Evolutionary conservation across 2,797 vertebrate species (phyloP).

Genomic region (Corythornis leucogaster): DNA sequence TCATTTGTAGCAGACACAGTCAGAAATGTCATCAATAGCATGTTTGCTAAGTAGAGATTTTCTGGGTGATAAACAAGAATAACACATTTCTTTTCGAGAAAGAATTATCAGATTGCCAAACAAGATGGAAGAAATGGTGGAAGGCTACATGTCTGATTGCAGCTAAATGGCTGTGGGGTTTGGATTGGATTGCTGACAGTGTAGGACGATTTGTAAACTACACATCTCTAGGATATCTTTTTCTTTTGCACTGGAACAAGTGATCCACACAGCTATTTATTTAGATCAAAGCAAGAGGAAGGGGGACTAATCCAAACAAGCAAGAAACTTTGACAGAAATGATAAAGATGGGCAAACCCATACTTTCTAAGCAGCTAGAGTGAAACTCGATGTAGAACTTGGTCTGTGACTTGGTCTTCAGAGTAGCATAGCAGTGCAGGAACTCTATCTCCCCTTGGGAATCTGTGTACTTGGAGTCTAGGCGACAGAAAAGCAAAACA

Average conservation of each 20-base stretch:
- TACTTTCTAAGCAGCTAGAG: slow-evolving; percentile 96
- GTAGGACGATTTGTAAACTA: background rate
- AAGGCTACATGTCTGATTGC: background rate
- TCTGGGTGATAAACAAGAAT: background rate
- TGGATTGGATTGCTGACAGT: background rate
- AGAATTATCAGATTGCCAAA: background rate
- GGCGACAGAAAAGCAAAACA: background rate
- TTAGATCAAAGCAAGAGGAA: background rate
- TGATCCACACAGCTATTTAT: background rate
- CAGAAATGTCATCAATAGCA: background rate
- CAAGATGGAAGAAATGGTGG: background rate
- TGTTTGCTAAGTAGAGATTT: background rate
- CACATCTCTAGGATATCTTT: background rate
- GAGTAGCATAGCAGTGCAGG: slow-evolving; percentile 87
- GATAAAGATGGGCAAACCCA: background rate
- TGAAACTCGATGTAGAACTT: slow-evolving; percentile 97
- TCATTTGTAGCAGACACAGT: background rate
- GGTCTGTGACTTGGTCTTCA: slow-evolving; percentile 96
- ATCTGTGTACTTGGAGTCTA: slow-evolving; percentile 84
- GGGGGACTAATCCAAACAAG: background rate
- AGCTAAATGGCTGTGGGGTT: background rate
- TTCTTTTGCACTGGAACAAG: background rate
- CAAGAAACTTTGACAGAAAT: background rate
- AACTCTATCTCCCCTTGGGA: slow-evolving; percentile 92
- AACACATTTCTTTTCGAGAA: background rate